Conservation (phyloP, 35 echinoderm and acorn worm genomes). For the Stichopus chloronotus region DNA sequence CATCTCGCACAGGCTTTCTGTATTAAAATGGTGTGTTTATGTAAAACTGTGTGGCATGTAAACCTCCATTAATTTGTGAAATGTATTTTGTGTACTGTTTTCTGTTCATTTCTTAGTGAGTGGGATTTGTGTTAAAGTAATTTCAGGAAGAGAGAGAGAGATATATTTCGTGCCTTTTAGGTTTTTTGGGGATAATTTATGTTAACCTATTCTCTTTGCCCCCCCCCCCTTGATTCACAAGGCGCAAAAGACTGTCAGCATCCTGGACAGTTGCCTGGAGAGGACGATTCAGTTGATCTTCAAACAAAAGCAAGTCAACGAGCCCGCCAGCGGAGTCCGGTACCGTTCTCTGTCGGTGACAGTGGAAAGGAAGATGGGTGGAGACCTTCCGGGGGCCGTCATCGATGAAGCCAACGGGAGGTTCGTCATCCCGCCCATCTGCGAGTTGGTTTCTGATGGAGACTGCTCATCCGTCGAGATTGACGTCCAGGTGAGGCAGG, state of each 20-base stretch:
- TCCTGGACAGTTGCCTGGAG: conserved; percentile 45
- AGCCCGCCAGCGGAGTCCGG: conserved; percentile 18
- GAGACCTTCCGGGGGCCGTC: not conserved
- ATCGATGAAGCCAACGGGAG: conserved; percentile 48
- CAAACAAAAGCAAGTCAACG: conserved; percentile 58
- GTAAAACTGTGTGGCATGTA: too few relatives aligned
- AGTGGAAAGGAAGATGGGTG: not conserved
- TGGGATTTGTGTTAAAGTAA: too few relatives aligned
- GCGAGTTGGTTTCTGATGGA: conserved; percentile 14
- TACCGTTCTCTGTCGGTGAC: conserved; percentile 52
- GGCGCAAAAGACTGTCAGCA: conserved; percentile 51
- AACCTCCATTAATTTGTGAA: too few relatives aligned
- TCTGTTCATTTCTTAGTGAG: too few relatives aligned
- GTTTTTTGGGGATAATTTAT: too few relatives aligned
- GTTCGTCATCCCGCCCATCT: conserved; percentile 42
- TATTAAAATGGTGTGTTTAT: too few relatives aligned
- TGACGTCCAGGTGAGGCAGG: conserved; percentile 28
- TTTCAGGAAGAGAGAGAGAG: too few relatives aligned
- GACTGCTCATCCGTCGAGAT: conserved; percentile 25
- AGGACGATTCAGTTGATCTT: conserved; percentile 23
- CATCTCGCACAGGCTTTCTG: too few relatives aligned
- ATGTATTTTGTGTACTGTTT: too few relatives aligned
- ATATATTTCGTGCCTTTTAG: too few relatives aligned
- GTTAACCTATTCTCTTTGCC: not conserved
- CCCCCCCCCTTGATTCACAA: not conserved